Base-by-base conservation (phyloP, 2,113 vertebrate genomes). In the Cairina moschata region DNA sequence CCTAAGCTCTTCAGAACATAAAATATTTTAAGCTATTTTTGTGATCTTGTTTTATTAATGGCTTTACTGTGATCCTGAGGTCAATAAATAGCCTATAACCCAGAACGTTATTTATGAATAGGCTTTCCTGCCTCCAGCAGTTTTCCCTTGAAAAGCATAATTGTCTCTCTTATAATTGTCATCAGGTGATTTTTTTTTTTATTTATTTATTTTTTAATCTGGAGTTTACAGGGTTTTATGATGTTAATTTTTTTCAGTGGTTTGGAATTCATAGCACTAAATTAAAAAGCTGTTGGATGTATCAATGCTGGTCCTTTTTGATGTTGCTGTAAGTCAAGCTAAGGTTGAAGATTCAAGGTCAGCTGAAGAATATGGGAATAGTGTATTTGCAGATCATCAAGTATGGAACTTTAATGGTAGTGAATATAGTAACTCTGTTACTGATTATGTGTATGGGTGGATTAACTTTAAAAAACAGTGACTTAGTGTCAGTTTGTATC, bases 21-120 rank as follows among this genome's bases (percentile, higher is more conserved):
- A 94, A 78, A 31, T 67, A 95, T 89, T 95, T 93, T 84, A 87
- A 89, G 46, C 77, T 86, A 17, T 88, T 93, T 69, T 81, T 77
- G 77, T 72, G 88, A 67, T 93, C 80, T 81, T 93, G 68, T 81
- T 94, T 83, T 90, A 73, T 77, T 95, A 90, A 93, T 95, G 76
- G 46, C 42, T 92, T 95, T 83, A 77, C 66, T 91, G 63, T 90
- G 44, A 65, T 86, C 50, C 72, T 46, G 31, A 90, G 90, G 85
- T 90, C 90, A 93, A 88, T 81, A 89, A 93, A 91, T 74, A 82
- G 93, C 86, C 62, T 88, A 60, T 84, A 84, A 84, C 54, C 29
- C 36, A 83, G 54, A 80, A 46, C 50, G 42, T 80, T 89, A 83
- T 82, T 92, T 88, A 83, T 80, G 62, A 96, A 66, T 50, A 76